A percentile compares a stretch with the other conserved stretches of the same genome.
Evolutionary conservation across 1,140 invertebrate species (phyloP).

Genomic region (Teleopsis dalmanni): DNA sequence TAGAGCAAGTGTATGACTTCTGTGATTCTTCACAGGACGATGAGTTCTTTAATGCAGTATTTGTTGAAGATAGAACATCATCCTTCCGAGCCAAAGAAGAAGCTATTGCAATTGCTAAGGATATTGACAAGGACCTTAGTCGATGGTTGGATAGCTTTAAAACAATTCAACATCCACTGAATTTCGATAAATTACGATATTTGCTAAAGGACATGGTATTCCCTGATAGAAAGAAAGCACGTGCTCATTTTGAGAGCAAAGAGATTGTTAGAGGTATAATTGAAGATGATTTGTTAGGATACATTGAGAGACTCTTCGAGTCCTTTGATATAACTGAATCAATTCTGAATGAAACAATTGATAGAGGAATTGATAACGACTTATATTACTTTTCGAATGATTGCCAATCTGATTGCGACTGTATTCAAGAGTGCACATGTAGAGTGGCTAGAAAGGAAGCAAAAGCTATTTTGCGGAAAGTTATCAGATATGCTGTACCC

Average conservation of each 20-base stretch:
- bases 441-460: slow-evolving; percentile 16
- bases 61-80: slow-evolving; percentile 52
- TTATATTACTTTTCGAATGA: slow-evolving; percentile 27
- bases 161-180: slow-evolving; percentile 32
- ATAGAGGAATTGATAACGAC: slow-evolving; percentile 33
- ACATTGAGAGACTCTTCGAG: slow-evolving; percentile 20
- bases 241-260: slow-evolving; percentile 14
- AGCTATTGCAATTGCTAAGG: slow-evolving; percentile 49
- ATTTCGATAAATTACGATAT: slow-evolving; percentile 35
- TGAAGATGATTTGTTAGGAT: slow-evolving; percentile 26
- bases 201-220: slow-evolving; percentile 18
- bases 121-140: slow-evolving; percentile 47
- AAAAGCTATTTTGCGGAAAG: slow-evolving; percentile 24
- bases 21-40: slow-evolving; percentile 15
- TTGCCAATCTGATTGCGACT: slow-evolving; percentile 21
- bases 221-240: slow-evolving; percentile 13
- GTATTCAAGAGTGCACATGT: neutral
- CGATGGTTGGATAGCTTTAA: slow-evolving; percentile 46
- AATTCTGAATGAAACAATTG: slow-evolving; percentile 22
- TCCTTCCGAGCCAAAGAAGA: slow-evolving; percentile 49
- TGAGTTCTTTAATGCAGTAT: slow-evolving; percentile 22
- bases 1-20: slow-evolving; percentile 59
- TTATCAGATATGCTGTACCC: slow-evolving; percentile 27
- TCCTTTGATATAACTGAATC: slow-evolving; percentile 19
- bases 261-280: slow-evolving; percentile 22